These are phyloP conservation scores for Strix aluco DNA, from an alignment of 2,113 vertebrate species.

Conservation along the genomic window DNA sequence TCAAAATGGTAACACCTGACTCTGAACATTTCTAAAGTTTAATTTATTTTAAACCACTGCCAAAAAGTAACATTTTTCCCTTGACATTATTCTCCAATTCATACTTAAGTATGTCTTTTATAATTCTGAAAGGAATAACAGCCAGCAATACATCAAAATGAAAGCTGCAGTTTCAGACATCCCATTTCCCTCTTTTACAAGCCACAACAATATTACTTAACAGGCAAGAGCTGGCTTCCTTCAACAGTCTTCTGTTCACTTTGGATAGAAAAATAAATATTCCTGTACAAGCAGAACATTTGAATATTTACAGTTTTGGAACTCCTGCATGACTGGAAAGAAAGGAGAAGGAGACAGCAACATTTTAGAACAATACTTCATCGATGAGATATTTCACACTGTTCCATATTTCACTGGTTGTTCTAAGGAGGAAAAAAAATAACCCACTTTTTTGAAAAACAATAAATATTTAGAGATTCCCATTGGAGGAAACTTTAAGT, in stretches of 20 bases:
- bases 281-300: neutral
- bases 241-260: neutral
- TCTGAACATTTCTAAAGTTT: conserved; percentile 26
- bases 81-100: conserved; percentile 40
- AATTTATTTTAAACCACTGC: conserved; percentile 52
- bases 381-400: neutral
- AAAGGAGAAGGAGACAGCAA: neutral
- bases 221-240: conserved; percentile 25
- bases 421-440: neutral
- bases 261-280: neutral
- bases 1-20: conserved; percentile 26
- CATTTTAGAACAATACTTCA: conserved; percentile 17
- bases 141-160: conserved; percentile 51
- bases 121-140: conserved; percentile 48
- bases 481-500: neutral
- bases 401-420: neutral
- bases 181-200: conserved; percentile 34
- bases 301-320: conserved; percentile 40
- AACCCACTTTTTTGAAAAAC: neutral
- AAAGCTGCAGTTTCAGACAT: neutral
- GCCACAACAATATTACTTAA: conserved; percentile 31
- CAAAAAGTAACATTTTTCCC: conserved; percentile 36
- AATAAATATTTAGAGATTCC: conserved; percentile 9
- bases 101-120: conserved; percentile 46
- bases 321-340: neutral